Evolutionary conservation across 2,797 vertebrate genomes (phyloP).

Genomic region (Xerus rutilus): DNA sequence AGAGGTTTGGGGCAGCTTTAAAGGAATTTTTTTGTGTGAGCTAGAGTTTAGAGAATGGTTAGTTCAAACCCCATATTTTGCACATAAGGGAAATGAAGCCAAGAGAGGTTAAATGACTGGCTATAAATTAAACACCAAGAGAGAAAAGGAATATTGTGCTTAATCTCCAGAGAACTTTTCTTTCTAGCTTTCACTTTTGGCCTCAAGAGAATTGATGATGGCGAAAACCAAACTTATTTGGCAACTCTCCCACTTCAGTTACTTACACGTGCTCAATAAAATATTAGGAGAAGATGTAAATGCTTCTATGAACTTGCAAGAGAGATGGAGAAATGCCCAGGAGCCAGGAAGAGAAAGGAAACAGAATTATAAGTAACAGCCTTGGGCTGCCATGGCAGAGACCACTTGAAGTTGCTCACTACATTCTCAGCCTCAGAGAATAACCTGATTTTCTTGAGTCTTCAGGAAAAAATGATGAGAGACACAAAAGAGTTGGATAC

Average conservation of each 20-base stretch:
- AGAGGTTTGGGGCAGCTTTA: neutral
- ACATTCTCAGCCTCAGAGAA: neutral
- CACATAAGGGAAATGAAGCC: neutral
- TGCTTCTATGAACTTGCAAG: neutral
- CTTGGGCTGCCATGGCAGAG: neutral
- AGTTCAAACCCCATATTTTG: neutral
- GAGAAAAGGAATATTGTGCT: neutral
- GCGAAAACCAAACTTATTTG: neutral
- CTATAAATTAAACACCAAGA: neutral
- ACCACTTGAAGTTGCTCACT: neutral
- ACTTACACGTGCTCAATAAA: neutral
- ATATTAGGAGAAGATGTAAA: neutral
- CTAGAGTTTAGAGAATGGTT: neutral
- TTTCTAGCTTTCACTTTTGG: neutral
- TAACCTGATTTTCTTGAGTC: accelerated
- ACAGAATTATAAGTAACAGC: neutral
- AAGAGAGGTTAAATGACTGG: neutral
- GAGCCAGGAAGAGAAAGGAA: neutral
- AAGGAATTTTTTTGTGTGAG: neutral
- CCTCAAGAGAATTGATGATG: neutral
- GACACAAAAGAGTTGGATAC: neutral
- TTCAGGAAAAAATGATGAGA: neutral
- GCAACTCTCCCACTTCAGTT: neutral
- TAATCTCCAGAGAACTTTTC: neutral
- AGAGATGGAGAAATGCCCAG: neutral